Evolutionary conservation across 2,797 vertebrate genomes (phyloP).

Genomic region (Peromyscus attwateri): DNA sequence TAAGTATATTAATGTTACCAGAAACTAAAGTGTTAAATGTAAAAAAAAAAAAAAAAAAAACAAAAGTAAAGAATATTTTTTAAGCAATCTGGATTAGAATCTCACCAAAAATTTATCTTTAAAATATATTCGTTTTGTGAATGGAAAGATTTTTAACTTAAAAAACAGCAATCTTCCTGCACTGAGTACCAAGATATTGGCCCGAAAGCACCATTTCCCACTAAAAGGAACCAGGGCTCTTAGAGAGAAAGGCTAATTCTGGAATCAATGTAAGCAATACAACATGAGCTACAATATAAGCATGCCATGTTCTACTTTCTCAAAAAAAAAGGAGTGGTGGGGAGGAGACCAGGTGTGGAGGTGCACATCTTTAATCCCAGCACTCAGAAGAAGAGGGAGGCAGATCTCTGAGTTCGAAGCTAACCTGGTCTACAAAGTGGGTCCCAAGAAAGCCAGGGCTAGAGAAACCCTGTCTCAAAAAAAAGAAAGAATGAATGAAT

Average conservation of each 20-base stretch:
- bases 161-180: neutral
- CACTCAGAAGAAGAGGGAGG: too few species aligned
- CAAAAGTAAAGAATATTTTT: neutral
- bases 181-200: neutral
- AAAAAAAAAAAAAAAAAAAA: neutral
- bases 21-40: slow-evolving; percentile 27
- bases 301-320: neutral
- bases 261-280: neutral
- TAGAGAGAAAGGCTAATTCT: neutral
- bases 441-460: too few species aligned
- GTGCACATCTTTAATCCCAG: neutral
- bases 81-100: neutral
- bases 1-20: neutral
- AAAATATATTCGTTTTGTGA: neutral
- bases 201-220: neutral
- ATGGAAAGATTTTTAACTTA: neutral
- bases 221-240: neutral
- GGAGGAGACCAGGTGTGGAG: too few species aligned
- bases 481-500: neutral
- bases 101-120: neutral
- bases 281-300: neutral
- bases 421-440: too few species aligned
- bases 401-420: too few species aligned
- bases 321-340: too few species aligned
- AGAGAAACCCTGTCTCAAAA: neutral